Evolutionary conservation across 1,140 invertebrate species (phyloP).

Genomic region (Trachelipus rathkii): DNA sequence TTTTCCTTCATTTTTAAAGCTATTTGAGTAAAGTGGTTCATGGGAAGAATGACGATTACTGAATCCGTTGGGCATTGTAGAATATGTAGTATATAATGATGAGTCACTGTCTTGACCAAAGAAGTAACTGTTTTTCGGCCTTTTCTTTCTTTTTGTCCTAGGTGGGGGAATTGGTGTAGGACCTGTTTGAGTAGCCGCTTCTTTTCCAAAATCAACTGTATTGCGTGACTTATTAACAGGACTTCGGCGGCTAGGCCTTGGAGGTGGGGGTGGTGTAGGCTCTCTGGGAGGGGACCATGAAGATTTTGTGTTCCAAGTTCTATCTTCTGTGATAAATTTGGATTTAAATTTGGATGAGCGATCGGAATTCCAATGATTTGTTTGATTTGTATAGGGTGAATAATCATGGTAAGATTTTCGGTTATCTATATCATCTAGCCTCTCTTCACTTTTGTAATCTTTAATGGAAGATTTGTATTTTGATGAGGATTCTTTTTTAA

Average conservation of each 20-base stretch:
- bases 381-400: background rate
- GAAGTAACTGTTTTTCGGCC: constrained; percentile 40
- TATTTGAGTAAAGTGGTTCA: background rate
- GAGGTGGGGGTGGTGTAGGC: constrained; percentile 31
- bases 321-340: no score
- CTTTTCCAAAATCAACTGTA: constrained; percentile 3
- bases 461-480: constrained; percentile 31
- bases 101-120: constrained; percentile 40
- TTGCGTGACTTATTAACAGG: background rate
- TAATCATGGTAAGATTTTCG: constrained; percentile 6
- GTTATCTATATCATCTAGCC: constrained; percentile 31
- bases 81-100: constrained; percentile 12
- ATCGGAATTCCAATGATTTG: constrained; percentile 27
- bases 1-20: background rate
- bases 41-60: background rate
- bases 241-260: constrained; percentile 24
- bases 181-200: constrained; percentile 33
- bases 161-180: constrained; percentile 41
- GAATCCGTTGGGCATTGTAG: background rate
- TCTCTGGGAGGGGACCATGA: constrained; percentile 14
- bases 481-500: constrained; percentile 21
- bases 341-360: background rate
- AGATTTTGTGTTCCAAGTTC: background rate
- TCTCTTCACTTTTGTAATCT: constrained; percentile 36
- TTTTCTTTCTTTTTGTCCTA: constrained; percentile 38